Evolutionary conservation across 2,113 vertebrate genomes (phyloP), one percentile per base, ranked within the genome.

Genomic region (Ammospiza nelsoni): DNA sequence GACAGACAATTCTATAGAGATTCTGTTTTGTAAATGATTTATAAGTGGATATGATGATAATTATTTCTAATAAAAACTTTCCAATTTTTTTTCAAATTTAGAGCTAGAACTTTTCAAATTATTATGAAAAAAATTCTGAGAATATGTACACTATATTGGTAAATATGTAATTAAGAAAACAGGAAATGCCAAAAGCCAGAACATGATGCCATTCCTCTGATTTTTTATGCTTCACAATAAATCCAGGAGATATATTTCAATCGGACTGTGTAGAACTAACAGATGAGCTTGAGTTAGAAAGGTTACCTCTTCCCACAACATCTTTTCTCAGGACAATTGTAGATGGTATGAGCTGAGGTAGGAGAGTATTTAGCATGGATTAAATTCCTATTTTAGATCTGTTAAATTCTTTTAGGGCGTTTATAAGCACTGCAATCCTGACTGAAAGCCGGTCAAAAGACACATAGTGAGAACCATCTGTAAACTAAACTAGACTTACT

Each of bases 171-270:
- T 80, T 62, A 24, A 46, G 44, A 29, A 33, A 11, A 4, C 1
- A 22, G 13, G 31, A 54, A 72, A n/a, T 48, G 11, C 54, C 2
- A 6, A 73, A 92, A 69, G 6, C 5, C 4, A 22, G 23, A 48
- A 43, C 0, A 0, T 35, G 49, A 33, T 65, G 3, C 0, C 20
- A 31, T 21, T 68, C 3, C 12, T 63, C 9, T 65, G 25, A 86
- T 52, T 46, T 46, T 61, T 84, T 84, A 33, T 39, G 22, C 24
- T 80, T 61, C 55, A 31, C 10, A 14, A 20, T 61, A 77, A 84
- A 91, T 84, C 11, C 23, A 46, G 69, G 15, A 67, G 15, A 39
- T 44, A 37, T 54, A 57, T 51, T 84, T 90, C 49, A 54, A 25
- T 23, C 13, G 35, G 21, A 9, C 5, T 66, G 4, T 49, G 6